phyloP scores from a whole-genome alignment of 2,113 vertebrate species.

The Daphoenositta chrysoptera region DNA sequence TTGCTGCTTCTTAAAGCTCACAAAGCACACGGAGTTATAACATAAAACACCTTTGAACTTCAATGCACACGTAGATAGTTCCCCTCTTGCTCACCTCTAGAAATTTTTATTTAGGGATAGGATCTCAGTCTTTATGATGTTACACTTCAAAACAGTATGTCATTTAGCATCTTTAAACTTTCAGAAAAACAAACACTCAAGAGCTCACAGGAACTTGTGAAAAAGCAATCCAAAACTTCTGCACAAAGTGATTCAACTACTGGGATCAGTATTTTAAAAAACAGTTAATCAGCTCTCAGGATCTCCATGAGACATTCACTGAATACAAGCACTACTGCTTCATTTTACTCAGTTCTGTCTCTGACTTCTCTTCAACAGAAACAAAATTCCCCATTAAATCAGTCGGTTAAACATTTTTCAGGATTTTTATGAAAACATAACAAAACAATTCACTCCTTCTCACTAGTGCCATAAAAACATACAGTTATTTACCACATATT shows the following conservation, averaged over 20 bases:
- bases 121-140: not conserved
- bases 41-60: constrained; percentile 17
- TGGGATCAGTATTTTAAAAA: not conserved
- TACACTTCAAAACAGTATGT: not conserved
- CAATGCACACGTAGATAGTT: not conserved
- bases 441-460: not conserved
- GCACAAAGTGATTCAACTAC: not conserved
- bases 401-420: not conserved
- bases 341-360: not conserved
- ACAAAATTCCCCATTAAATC: not conserved
- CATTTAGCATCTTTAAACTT: not conserved
- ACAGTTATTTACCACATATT: not conserved
- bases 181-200: not conserved
- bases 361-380: not conserved
- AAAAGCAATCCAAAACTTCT: not conserved
- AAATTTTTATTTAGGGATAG: not conserved
- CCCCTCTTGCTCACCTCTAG: not conserved
- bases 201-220: not conserved
- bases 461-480: not conserved
- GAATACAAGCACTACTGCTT: not conserved
- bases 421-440: not conserved
- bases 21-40: not conserved
- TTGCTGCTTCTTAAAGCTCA: not conserved
- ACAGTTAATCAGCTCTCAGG: not conserved
- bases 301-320: not conserved